Percentiles rank a stretch among this genome's conserved stretches.
phyloP scores from a whole-genome alignment of 2,797 vertebrate genomes.

The Clarias laeviceps region DNA sequence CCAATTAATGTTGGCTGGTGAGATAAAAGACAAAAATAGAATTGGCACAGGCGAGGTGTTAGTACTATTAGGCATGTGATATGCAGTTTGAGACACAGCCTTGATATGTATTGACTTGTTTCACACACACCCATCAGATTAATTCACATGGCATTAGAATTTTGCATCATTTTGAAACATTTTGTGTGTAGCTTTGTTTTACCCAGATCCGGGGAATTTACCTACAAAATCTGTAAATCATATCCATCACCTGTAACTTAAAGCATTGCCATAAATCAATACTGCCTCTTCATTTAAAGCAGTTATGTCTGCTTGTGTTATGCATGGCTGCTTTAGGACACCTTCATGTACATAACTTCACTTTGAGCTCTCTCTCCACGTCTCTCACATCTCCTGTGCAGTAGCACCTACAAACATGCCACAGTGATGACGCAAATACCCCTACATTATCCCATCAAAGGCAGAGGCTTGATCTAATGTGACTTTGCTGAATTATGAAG shows the following conservation, averaged over 20 bases:
- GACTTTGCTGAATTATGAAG: constrained; percentile 15
- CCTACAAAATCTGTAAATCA: not conserved
- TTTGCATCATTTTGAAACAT: not conserved
- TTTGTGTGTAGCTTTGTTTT: not conserved
- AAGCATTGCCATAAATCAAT: not conserved
- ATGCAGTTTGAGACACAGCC: constrained; percentile 5
- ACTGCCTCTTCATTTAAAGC: not conserved
- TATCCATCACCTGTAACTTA: not conserved
- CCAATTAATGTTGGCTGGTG: not conserved
- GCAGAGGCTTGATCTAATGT: constrained; percentile 32
- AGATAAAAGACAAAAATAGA: constrained; percentile 6
- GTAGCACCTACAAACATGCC: constrained; percentile 38
- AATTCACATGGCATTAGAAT: not conserved
- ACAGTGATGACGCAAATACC: constrained; percentile 46
- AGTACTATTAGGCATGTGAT: not conserved
- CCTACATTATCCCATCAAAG: constrained; percentile 5
- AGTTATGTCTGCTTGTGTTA: not conserved
- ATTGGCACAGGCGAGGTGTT: not conserved
- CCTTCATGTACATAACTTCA: not conserved
- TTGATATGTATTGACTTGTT: not conserved
- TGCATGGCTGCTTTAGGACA: not conserved
- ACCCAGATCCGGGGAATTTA: not conserved
- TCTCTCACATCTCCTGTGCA: constrained; percentile 44
- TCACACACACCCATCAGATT: not conserved
- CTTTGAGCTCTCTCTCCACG: not conserved